Base-by-base conservation (phyloP, 2,113 vertebrate genomes). In the Heterotis niloticus region DNA sequence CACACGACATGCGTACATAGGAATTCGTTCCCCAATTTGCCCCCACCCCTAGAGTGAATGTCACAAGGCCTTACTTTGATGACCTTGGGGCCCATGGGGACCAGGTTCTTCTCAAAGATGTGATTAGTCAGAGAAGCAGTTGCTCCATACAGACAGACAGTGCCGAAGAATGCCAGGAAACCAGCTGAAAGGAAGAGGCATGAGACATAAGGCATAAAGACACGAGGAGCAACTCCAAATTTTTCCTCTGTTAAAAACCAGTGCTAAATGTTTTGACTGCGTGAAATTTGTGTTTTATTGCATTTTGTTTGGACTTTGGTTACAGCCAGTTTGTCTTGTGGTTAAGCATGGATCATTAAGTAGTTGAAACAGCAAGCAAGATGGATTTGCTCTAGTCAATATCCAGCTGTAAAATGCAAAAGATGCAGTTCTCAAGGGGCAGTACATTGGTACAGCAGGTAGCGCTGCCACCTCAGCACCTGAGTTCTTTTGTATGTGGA, bases 81-180 rank as follows among this genome's bases (percentile, higher is more conserved):
- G 69, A 82, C 28, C 28, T 26, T 67, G 1, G 77, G 70, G 20
- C 81, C 81, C 62, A 82, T 73, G 23, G 81, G 81, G 34, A 82
- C 54, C 26, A 82, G 77, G 23, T 75, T 75, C 77, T 76, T 82
- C 29, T 82, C 81, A 23, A 82, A 82, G 66, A 76, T 34, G 64
- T 76, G 66, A 72, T 82, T 82, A 34, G 71, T 52, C 28, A 82
- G 44, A 4, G 81, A 79, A 7, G 81, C 81, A 13, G 59, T 69
- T 20, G 77, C 70, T 1, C 81, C 81, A 34, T 82, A 82, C 18
- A 77, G 20, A 12, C 81, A 82, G 24, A 78, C 64, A 11, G 69
- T 16, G 10, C 59, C 62, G 9, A 82, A 76, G 60, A 79, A 65
- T 12, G 65, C 81, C 71, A 82, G 16, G 16, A 82, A 28, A 24